Conservation (phyloP, 2,113 vertebrate genomes). For the Motacilla alba region DNA sequence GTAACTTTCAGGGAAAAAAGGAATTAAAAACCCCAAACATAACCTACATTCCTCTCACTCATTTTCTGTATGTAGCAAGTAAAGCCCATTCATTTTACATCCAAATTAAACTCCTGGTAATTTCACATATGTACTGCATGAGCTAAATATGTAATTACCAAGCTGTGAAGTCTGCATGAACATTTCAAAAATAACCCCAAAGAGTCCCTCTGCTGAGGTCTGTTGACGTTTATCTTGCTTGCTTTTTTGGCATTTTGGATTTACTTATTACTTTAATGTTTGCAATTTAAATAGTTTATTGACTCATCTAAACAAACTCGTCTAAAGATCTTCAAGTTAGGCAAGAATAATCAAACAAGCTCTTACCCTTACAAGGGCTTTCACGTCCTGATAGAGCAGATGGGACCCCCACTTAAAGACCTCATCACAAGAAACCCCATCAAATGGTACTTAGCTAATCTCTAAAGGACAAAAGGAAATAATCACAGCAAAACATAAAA, state of each 20-base stretch:
- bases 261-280: not conserved
- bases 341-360: not conserved
- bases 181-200: not conserved
- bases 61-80: not conserved
- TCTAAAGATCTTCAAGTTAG: not conserved
- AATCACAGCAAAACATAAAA: not conserved
- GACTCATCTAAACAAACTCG: not conserved
- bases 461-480: not conserved
- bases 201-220: not conserved
- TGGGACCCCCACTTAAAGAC: not conserved
- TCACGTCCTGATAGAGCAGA: not conserved
- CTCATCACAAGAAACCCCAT: not conserved
- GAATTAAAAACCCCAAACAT: not conserved
- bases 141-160: not conserved
- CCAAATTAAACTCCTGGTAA: not conserved
- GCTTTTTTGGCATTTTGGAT: not conserved
- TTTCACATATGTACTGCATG: not conserved
- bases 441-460: not conserved
- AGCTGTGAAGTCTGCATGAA: not conserved
- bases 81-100: not conserved
- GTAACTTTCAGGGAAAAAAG: not conserved
- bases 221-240: not conserved
- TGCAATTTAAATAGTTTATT: not conserved
- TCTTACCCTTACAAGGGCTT: not conserved
- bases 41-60: not conserved